A percentile compares a stretch with the other conserved stretches of the same genome.
These are phyloP conservation scores for Liparis tanakae DNA, from an alignment of 2,797 vertebrate genomes.

Conservation along the genomic window DNA sequence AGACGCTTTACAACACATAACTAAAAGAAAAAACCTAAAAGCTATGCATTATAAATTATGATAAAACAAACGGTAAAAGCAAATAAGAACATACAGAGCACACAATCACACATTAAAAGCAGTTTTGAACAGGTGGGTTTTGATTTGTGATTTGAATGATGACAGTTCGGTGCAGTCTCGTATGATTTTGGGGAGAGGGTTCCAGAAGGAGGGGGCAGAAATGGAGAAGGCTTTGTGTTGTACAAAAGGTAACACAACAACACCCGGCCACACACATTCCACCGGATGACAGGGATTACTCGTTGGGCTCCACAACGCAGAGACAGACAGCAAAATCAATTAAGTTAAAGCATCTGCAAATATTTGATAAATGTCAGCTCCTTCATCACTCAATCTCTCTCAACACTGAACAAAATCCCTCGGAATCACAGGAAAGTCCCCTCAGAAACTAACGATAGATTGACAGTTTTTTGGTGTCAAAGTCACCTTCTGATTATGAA, in stretches of 20 bases:
- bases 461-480: slow-evolving; percentile 1
- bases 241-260: background rate
- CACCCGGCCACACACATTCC: slow-evolving; percentile 1
- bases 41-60: too few relatives aligned
- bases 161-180: too few relatives aligned
- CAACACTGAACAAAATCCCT: slow-evolving; percentile 28
- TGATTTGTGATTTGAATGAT: too few relatives aligned
- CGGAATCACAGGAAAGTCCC: slow-evolving; percentile 31
- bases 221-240: too few relatives aligned
- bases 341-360: slow-evolving; percentile 66
- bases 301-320: slow-evolving; percentile 32
- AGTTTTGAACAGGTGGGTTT: too few relatives aligned
- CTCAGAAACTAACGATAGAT: slow-evolving; percentile 34
- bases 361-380: slow-evolving; percentile 66
- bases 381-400: slow-evolving; percentile 49
- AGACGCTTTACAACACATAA: too few relatives aligned
- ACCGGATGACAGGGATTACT: slow-evolving; percentile 53
- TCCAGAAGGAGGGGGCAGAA: too few relatives aligned
- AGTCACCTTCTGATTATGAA: slow-evolving; percentile 2
- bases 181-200: too few relatives aligned
- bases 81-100: too few relatives aligned
- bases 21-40: too few relatives aligned
- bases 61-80: too few relatives aligned
- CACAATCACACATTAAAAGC: too few relatives aligned
- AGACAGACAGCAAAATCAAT: slow-evolving; percentile 64